Percentiles rank a stretch among this genome's conserved stretches.
Conservation (phyloP, 1,140 invertebrate species). For the Chironomus striatipennis region DNA sequence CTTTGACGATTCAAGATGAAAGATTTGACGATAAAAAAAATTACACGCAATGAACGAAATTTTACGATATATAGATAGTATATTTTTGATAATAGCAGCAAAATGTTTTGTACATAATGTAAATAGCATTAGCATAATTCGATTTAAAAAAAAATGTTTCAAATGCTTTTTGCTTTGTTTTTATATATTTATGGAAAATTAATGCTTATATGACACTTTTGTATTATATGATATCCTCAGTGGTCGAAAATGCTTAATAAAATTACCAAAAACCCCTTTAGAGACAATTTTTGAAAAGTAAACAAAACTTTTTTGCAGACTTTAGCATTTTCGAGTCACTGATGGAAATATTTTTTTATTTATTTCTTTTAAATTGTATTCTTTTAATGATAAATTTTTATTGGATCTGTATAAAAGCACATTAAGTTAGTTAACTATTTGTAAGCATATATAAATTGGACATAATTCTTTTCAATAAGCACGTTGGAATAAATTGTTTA, state of each 20-base stretch:
- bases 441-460: too few relatives aligned
- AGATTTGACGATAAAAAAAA: too few relatives aligned
- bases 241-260: too few relatives aligned
- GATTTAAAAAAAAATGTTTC: not conserved
- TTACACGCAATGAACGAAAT: not conserved
- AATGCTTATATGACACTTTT: not conserved
- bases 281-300: not conserved
- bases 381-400: not conserved
- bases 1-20: not conserved
- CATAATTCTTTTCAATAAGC: not conserved
- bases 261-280: too few relatives aligned
- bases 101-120: conserved; percentile 15
- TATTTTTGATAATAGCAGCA: not conserved
- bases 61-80: not conserved
- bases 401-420: not conserved
- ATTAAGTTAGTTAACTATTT: too few relatives aligned
- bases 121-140: not conserved
- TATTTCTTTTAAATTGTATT: not conserved
- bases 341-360: not conserved
- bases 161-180: not conserved
- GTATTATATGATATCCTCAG: not conserved
- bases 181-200: not conserved
- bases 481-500: not conserved
- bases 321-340: not conserved
- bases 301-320: not conserved